Base-by-base conservation (phyloP, 1,140 invertebrate genomes). In the Capitella teleta region DNA sequence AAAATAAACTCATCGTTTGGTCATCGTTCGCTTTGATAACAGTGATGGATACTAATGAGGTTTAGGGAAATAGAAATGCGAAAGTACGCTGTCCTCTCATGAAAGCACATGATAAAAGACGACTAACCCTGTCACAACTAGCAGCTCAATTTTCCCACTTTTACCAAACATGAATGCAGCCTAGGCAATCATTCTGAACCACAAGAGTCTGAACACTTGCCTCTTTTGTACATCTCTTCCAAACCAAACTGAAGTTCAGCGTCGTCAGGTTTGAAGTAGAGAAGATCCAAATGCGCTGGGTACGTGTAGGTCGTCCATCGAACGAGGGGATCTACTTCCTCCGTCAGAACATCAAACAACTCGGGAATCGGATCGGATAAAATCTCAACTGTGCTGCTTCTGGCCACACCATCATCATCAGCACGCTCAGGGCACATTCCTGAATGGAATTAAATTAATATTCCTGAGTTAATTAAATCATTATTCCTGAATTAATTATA, bases 381-480 rank as follows among this genome's bases (percentile, higher is more conserved):
- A 51, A 89, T 85, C 65, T 92, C 88, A 5, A 93, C 85, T 63
- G 92, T 84, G 3, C 86, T 91, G 51, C 86, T 82, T 61, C 81
- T 82, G 34, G 80, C 82, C 42, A 89, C 66, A 18, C 60, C 58
- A 30, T 61, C 62, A 26, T 79, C 76, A 5, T 84, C 87, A 25
- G 12, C 23, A 82, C 80, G 60, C 64, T 87, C 86, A 0, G 87
- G 87, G 71, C 90, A 95, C 65, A 94, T 80, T 63, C 91, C 71
- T 74, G 53, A 1, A 19, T 21, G 5, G 16, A n/a, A 40, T 18
- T 5, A 40, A 21, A 24, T 24, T 14, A 6, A 16, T 18, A 40
- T 24, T n/a, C 10, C 32, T 12, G 32, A 16, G 32, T 12, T 34
- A 34, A 34, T 10, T 12, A 16, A 16, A 34, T 1, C n/a, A n/a